Evolutionary conservation across 2,113 vertebrate species (phyloP), one percentile per base, ranked within the genome.

Genomic region (Coptodon bakossiorum): DNA sequence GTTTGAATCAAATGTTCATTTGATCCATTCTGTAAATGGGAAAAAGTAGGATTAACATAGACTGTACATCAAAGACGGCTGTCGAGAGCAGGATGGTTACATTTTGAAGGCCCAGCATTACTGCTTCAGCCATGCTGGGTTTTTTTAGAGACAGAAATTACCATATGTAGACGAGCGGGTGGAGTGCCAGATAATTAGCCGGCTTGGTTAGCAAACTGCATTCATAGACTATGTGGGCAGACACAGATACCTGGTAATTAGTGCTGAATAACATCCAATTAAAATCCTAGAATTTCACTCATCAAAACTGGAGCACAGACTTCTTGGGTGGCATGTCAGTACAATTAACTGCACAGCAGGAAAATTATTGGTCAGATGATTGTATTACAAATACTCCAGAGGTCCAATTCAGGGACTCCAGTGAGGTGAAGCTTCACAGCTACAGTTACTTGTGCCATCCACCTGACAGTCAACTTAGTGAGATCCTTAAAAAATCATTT

Each of bases 381-480:
- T 66, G 34, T 38, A 38, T 66, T 38, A 66, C 10, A 66, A 66
- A 61, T 19, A 34, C 9, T 63, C 29, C 59, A 63, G 59, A 34
- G 16, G 59, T 63, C 59, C 61, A 66, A 8, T 40, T 40, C 36
- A 68, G 19, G 63, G 63, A 68, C 12, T 68, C 0, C 6, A 24
- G 12, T 40, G 36, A 24, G 36, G 36, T 24, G 36, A 68, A 68
- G 36, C 3, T 5, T 40, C 11, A 14, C n/a, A 68, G 63, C 63
- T 68, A 22, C 63, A 68, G 63, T 5, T 14, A 13, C 36, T 22
- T 40, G 63, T 66, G 61, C 11, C 34, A 68, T 40, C 19, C 4
- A 68, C 63, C 34, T 68, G 19, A 22, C 0, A 0, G 19, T 68
- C 34, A 13, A 13, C 0, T 38, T 38, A 3, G 34, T 68, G 6